Base-by-base conservation (phyloP, 2,113 vertebrate species). In the Alouatta palliata region DNA sequence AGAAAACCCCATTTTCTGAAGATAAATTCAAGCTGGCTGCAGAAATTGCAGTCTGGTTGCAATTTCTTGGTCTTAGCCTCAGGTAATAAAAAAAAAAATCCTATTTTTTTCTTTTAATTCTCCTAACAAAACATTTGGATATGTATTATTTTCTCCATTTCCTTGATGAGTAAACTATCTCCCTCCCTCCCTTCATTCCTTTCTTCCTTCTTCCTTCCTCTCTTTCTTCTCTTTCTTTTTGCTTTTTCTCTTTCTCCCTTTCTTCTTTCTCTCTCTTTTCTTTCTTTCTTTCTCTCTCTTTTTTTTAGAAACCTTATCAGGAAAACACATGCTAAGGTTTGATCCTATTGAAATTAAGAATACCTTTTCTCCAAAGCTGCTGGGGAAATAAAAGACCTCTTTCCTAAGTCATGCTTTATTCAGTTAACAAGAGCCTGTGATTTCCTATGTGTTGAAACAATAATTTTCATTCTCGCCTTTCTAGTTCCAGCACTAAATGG, bases 281-380 rank as follows among this genome's bases (percentile, higher is more conserved):
- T 56, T 56, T 64, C 12, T 64, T 49, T n/a, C 23, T 70, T 8
- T n/a, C 21, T 94, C 16, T 66, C n/a, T n/a, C n/a, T n/a, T n/a
- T 40, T 32, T 52, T 95, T 87, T 66, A 87, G 17, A 87, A 77
- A 73, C 1, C 30, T 87, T 3, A 17, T 79, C 3, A 35, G 73
- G 11, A 47, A 96, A 79, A 37, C 6, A 80, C 5, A 37, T 86
- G 5, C 3, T 80, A 68, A 14, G 1, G 61, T 14, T 91, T 87
- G n/a, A 35, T 61, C 11, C 5, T 21, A 25, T 32, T 87, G 30
- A 87, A 87, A 84, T 87, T 25, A 83, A 32, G 3, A 40, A 1
- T 6, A 21, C 0, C 0, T 45, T 82, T 35, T 52, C 16, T 35
- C 19, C 12, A 86, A 19, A 43, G 6, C 30, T 79, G 3, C 32